Base-by-base conservation (phyloP, 1,140 invertebrate species). In the Ceratoteleas bidentatus region DNA sequence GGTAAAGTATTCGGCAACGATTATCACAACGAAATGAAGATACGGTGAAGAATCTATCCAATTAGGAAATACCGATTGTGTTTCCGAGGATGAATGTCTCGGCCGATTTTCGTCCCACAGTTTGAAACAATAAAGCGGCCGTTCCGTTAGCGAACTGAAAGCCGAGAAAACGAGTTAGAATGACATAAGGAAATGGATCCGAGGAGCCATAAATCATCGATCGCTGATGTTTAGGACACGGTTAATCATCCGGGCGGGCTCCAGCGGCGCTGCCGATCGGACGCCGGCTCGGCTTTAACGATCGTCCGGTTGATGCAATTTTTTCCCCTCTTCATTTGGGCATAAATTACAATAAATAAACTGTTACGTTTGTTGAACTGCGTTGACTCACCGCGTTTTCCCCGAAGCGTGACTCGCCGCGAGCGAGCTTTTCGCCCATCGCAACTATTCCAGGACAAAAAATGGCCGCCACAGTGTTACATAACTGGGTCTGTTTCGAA, bases 231-330 rank as follows among this genome's bases (percentile, higher is more conserved):
- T 68, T 62, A 68, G 73, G 43, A 68, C 56, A 75, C 49, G 64
- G 62, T 60, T 61, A 61, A 76, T 76, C 73, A 76, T 76, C 45
- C 56, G n/a, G 34, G 40, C n/a, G 52, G 45, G 57, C 64, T 68
- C 56, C 54, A 60, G 56, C 72, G 52, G 56, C 24, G 54, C 49
- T 36, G 45, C 15, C 45, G 6, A 13, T 11, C n/a, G n/a, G n/a
- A n/a, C n/a, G n/a, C 11, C 13, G 15, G 53, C 33, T 14, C 33
- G n/a, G 56, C 38, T 38, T 36, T 54, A 74, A 64, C 50, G 45
- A 58, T 16, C 54, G 47, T 10, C 57, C n/a, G n/a, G 53, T 52
- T 66, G 16, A 57, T 58, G 60, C 52, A 74, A 65, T 74, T 58
- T 52, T 40, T 53, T 9, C 62, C 13, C 49, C 58, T 62, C 69